Base-by-base conservation (phyloP, 2,113 vertebrate genomes). In the Macaca nemestrina region DNA sequence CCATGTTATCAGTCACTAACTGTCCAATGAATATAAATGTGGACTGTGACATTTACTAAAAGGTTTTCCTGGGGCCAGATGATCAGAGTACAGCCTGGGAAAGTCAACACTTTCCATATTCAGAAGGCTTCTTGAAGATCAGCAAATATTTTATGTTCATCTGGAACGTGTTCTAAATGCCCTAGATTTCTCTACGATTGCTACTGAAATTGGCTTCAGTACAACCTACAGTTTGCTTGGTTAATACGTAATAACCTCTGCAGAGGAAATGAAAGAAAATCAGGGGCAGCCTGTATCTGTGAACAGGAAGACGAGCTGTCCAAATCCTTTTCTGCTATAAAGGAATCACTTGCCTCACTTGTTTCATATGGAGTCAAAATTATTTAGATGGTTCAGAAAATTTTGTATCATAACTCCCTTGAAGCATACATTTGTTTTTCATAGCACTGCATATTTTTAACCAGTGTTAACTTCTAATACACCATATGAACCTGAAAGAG, bases 211-310 rank as follows among this genome's bases (percentile, higher is more conserved):
- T 88, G 64, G 64, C 61, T 92, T 95, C 68, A 79, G 18, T 59
- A 27, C 2, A 40, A 55, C 16, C 55, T 67, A 64, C 10, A 45
- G 32, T 16, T 30, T 50, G 57, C n/a, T 38, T 82, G 64, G 40
- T 52, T 84, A 30, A 30, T 67, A 73, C 67, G 75, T n/a, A 78
- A 82, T 35, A 61, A 6, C 38, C n/a, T 43, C 43, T 50, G 38
- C 2, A 90, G 52, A 95, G 73, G 61, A 92, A 92, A 40, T 82
- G 48, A 96, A 96, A 92, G 76, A 86, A 80, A 79, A 83, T 59
- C n/a, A 55, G 48, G 48, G 48, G 14, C 35, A 93, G 27, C 45
- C 22, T 79, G 5, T 4, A 90, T 57, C 25, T 27, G 30, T 14
- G 3, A 88, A 86, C 13, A 92, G 67, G 18, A 83, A 91, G 38